Percentiles rank a stretch among this genome's conserved stretches.
These are phyloP conservation scores for Chionis minor DNA, from an alignment of 2,113 vertebrate genomes.

Conservation along the genomic window DNA sequence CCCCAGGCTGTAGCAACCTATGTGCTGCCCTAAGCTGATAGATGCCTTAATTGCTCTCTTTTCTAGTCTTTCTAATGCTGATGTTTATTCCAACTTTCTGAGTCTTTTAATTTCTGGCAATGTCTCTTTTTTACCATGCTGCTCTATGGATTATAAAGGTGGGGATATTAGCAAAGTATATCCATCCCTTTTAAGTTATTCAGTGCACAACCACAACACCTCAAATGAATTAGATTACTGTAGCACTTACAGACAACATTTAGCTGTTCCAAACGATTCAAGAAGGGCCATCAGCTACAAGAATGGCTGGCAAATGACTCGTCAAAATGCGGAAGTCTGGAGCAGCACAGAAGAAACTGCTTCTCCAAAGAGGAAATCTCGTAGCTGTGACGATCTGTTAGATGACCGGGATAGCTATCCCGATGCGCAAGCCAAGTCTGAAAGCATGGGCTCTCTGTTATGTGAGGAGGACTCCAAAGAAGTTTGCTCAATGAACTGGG, in stretches of 20 bases:
- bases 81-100: slow-evolving; percentile 62
- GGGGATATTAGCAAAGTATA: slow-evolving; percentile 90
- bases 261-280: slow-evolving; percentile 79
- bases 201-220: slow-evolving; percentile 79
- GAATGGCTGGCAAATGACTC: slow-evolving; percentile 87
- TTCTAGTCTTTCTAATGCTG: slow-evolving; percentile 73
- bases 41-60: slow-evolving; percentile 34
- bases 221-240: slow-evolving; percentile 80
- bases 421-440: slow-evolving; percentile 81
- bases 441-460: slow-evolving; percentile 87
- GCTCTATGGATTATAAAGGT: slow-evolving; percentile 90
- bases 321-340: slow-evolving; percentile 86
- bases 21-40: background rate
- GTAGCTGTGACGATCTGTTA: slow-evolving; percentile 87
- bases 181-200: slow-evolving; percentile 85
- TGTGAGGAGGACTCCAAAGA: slow-evolving; percentile 80
- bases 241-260: slow-evolving; percentile 77
- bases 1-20: background rate
- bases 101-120: slow-evolving; percentile 86
- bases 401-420: slow-evolving; percentile 76
- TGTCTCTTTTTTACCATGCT: slow-evolving; percentile 92
- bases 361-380: slow-evolving; percentile 86
- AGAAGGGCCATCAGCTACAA: slow-evolving; percentile 83
- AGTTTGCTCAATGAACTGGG: slow-evolving; percentile 65
- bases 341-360: slow-evolving; percentile 85